These are phyloP conservation scores for Melanotaenia trifasciata DNA, from an alignment of 2,797 vertebrate species.

Conservation along the genomic window DNA sequence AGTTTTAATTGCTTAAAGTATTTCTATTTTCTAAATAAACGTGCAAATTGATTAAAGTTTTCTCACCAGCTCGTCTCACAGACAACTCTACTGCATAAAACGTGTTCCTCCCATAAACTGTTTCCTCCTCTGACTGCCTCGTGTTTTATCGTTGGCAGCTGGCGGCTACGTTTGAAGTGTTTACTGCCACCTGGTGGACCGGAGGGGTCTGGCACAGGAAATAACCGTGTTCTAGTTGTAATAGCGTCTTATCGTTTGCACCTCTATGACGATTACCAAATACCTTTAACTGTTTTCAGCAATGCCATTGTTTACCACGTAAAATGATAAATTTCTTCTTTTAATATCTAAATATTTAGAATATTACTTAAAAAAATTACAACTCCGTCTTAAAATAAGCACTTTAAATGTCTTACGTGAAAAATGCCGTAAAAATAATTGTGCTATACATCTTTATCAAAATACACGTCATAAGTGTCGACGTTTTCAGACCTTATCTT, in stretches of 20 bases:
- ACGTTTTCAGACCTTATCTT: neutral
- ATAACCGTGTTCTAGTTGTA: too few relatives aligned
- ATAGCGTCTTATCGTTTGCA: too few relatives aligned
- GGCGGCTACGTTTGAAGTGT: too few relatives aligned
- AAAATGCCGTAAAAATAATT: too few relatives aligned
- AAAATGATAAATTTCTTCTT: neutral
- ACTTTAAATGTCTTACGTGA: too few relatives aligned
- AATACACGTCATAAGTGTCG: neutral
- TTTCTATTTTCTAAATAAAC: too few relatives aligned
- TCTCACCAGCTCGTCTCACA: neutral
- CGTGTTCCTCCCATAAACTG: too few relatives aligned
- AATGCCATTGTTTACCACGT: neutral
- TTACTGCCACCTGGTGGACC: neutral
- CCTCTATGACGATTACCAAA: too few relatives aligned
- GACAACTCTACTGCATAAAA: neutral
- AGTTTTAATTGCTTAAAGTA: neutral
- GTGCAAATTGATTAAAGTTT: neutral
- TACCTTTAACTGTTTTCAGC: neutral
- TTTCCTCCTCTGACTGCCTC: neutral
- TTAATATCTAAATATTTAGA: neutral
- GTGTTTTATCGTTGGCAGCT: neutral
- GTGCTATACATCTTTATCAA: neutral
- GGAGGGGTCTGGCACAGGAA: neutral
- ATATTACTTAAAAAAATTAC: too few relatives aligned
- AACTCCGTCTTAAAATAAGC: too few relatives aligned